These are phyloP conservation scores for Sebastes trivittatus DNA, from an alignment of 2,797 vertebrate species.

Conservation along the genomic window DNA sequence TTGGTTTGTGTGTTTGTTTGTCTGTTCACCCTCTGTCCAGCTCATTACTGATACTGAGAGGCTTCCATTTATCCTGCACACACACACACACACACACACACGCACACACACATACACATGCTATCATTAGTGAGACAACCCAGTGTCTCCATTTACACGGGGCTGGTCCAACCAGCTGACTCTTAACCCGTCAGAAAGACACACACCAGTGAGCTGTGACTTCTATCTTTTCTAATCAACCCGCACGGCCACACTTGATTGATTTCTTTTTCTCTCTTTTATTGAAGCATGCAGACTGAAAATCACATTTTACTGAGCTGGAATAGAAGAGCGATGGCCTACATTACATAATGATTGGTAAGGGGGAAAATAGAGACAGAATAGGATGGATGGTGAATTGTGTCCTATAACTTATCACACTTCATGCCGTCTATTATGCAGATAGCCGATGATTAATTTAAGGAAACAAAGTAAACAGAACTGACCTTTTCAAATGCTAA, in stretches of 20 bases:
- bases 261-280: neutral
- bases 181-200: neutral
- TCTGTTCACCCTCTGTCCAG: too few relatives aligned
- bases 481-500: conserved; percentile 32
- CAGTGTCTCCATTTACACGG: conserved; percentile 13
- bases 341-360: neutral
- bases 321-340: neutral
- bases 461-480: conserved; percentile 17
- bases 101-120: neutral
- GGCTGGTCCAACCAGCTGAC: neutral
- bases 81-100: neutral
- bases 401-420: neutral
- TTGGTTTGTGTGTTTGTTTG: too few relatives aligned
- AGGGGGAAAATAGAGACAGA: neutral
- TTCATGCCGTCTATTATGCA: neutral
- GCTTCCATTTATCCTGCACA: too few relatives aligned
- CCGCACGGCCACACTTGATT: neutral
- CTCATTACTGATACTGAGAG: too few relatives aligned
- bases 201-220: neutral
- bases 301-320: neutral
- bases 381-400: neutral
- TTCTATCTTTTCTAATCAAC: neutral
- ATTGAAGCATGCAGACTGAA: neutral
- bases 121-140: conserved; percentile 7
- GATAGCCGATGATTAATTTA: neutral